A percentile compares a stretch with the other conserved stretches of the same genome.
Evolutionary conservation across 2,888 invertebrate genomes (phyloP).

Genomic region (Meteorus colon): DNA sequence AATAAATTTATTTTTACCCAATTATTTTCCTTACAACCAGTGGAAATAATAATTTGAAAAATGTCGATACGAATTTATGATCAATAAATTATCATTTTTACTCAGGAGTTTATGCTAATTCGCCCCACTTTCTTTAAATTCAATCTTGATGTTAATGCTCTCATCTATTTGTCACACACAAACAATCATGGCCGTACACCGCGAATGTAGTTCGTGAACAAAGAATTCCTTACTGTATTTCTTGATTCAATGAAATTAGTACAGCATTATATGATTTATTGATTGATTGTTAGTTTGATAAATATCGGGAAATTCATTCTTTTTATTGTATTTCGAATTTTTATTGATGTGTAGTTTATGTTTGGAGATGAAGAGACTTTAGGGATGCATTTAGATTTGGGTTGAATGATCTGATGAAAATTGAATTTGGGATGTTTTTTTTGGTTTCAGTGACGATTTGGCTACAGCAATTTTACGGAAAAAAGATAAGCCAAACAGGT

Average conservation of each 20-base stretch:
- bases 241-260: conserved; percentile 8
- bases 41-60: not conserved
- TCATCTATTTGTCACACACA: conserved; percentile 17
- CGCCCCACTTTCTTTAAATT: not conserved
- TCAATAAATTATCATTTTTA: conserved; percentile 21
- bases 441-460: conserved; percentile 85
- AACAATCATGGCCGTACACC: conserved; percentile 34
- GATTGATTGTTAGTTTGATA: not conserved
- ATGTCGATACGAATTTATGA: not conserved
- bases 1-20: conserved; percentile 52
- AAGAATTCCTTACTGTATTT: conserved; percentile 29
- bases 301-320: not conserved
- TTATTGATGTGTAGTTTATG: not conserved
- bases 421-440: not conserved
- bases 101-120: conserved; percentile 4
- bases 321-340: not conserved
- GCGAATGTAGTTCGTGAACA: conserved; percentile 32
- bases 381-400: not conserved
- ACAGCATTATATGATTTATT: not conserved
- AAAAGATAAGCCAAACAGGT: conserved; percentile 98
- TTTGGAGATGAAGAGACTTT: no score
- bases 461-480: conserved; percentile 98
- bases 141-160: not conserved
- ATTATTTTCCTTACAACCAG: conserved; percentile 3
- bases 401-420: not conserved